These are phyloP conservation scores for Anolis sagrei DNA, from an alignment of 2,113 vertebrate genomes.

Conservation along the genomic window DNA sequence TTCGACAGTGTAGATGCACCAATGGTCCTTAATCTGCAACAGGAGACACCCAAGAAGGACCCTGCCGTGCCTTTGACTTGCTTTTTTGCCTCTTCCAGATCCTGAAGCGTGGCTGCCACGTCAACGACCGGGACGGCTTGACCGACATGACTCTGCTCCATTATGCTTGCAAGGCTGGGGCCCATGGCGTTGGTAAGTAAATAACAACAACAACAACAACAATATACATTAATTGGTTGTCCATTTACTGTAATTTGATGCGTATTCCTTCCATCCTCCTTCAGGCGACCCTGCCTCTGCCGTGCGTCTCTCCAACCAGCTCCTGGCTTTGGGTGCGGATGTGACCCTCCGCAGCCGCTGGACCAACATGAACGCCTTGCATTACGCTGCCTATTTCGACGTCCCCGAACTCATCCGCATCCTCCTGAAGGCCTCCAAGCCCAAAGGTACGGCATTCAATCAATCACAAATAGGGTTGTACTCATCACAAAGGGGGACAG, in stretches of 20 bases:
- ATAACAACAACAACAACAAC: background rate
- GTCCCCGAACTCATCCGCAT: slow-evolving; percentile 89
- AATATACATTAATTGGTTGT: too few species aligned
- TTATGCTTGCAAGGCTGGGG: slow-evolving; percentile 93
- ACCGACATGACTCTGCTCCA: slow-evolving; percentile 95
- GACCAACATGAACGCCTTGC: slow-evolving; percentile 95
- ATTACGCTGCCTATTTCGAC: slow-evolving; percentile 93
- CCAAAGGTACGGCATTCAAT: slow-evolving; percentile 76
- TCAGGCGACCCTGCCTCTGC: slow-evolving; percentile 88
- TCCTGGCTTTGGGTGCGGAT: slow-evolving; percentile 85
- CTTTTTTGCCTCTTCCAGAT: slow-evolving; percentile 75
- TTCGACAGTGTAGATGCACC: too few species aligned
- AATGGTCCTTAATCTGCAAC: too few species aligned
- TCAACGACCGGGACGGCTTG: slow-evolving; percentile 91
- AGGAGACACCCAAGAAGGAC: background rate
- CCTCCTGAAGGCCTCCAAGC: slow-evolving; percentile 84
- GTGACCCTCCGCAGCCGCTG: slow-evolving; percentile 91
- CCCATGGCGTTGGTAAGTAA: slow-evolving; percentile 90
- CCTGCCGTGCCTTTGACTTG: too few species aligned
- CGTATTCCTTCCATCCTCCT: background rate
- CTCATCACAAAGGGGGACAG: accelerated
- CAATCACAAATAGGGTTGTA: background rate
- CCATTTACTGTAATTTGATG: too few species aligned
- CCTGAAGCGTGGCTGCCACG: slow-evolving; percentile 90
- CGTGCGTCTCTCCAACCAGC: slow-evolving; percentile 84